Conservation (phyloP, 1,140 invertebrate genomes). For the Theocolax elegans region DNA sequence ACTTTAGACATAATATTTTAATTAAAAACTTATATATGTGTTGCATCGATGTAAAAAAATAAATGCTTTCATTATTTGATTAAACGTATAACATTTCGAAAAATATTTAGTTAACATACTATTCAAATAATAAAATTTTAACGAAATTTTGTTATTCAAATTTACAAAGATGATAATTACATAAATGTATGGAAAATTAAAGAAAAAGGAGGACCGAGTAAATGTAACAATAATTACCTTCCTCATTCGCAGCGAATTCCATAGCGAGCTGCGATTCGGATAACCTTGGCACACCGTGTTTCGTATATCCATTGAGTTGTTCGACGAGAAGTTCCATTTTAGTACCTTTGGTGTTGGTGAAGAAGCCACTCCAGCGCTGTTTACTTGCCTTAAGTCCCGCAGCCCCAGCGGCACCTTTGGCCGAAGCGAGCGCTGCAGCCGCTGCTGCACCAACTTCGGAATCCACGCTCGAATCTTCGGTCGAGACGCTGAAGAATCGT, state of each 20-base stretch:
- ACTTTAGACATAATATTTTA: no score
- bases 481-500: conserved; percentile 74
- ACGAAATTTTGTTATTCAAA: no score
- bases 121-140: no score
- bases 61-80: no score
- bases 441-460: conserved; percentile 55
- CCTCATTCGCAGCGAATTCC: conserved; percentile 61
- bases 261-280: conserved; percentile 55
- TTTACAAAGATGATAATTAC: no score
- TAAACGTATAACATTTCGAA: no score
- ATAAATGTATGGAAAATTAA: no score
- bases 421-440: conserved; percentile 49
- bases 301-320: conserved; percentile 75
- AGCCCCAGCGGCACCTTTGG: conserved; percentile 53
- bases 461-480: conserved; percentile 69
- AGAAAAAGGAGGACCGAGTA: no score
- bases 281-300: conserved; percentile 74
- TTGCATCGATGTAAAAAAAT: no score
- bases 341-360: conserved; percentile 73
- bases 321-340: conserved; percentile 75
- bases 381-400: conserved; percentile 60
- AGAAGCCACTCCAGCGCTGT: conserved; percentile 76
- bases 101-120: no score
- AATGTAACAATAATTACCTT: conserved; percentile 64
- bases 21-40: no score